phyloP scores from a whole-genome alignment of 2,797 vertebrate genomes.

The Sebastes oblongus region DNA sequence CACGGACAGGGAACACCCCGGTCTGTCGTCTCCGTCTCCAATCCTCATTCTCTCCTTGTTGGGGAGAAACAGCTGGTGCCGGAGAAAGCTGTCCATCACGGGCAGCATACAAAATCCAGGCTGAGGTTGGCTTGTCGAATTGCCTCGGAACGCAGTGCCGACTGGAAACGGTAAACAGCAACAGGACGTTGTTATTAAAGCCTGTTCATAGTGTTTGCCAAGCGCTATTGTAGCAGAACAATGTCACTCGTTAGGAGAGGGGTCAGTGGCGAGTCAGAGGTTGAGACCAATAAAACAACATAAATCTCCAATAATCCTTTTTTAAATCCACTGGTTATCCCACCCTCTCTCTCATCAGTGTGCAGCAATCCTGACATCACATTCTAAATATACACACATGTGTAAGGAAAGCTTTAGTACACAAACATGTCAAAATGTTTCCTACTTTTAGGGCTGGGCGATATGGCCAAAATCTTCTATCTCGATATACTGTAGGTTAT shows the following conservation, averaged over 20 bases:
- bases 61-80: slow-evolving; percentile 27
- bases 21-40: slow-evolving; percentile 65
- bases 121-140: slow-evolving; percentile 78
- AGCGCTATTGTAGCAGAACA: not conserved
- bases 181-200: slow-evolving; percentile 2
- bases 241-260: slow-evolving; percentile 6
- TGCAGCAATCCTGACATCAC: slow-evolving; percentile 1
- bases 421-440: not conserved
- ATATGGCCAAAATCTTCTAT: no score
- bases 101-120: slow-evolving; percentile 81
- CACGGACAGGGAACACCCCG: slow-evolving; percentile 35
- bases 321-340: slow-evolving; percentile 12
- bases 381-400: not conserved
- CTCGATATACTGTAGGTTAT: no score
- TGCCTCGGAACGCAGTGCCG: slow-evolving; percentile 82
- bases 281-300: slow-evolving; percentile 6
- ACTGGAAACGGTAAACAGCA: slow-evolving; percentile 73
- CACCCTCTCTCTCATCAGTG: not conserved
- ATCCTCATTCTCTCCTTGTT: slow-evolving; percentile 30
- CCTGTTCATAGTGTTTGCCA: not conserved
- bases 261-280: slow-evolving; percentile 11
- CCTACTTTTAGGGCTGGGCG: not conserved
- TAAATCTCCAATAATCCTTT: slow-evolving; percentile 33
- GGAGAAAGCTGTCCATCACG: slow-evolving; percentile 69
- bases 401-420: not conserved